Conservation (phyloP, 2,888 invertebrate species). For the Pyrgus malvae region DNA sequence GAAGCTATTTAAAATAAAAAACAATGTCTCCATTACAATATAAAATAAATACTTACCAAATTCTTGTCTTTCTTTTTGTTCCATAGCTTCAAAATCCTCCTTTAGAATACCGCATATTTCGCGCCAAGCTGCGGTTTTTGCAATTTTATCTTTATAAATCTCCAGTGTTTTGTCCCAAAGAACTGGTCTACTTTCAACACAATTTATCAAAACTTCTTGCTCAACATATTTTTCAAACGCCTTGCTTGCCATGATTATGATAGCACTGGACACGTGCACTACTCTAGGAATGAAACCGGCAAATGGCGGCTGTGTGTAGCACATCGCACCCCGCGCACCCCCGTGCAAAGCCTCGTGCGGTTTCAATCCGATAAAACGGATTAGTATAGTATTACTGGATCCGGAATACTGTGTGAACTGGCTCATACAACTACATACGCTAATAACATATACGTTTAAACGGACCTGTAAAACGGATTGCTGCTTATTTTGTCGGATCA, state of each 20-base stretch:
- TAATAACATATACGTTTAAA: too few species aligned
- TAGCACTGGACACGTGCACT: slow-evolving; percentile 29
- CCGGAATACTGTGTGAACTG: background rate
- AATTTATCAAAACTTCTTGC: slow-evolving; percentile 25
- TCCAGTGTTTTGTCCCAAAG: too few species aligned
- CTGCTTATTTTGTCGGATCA: background rate
- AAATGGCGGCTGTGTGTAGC: slow-evolving; percentile 26
- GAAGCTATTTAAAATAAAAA: slow-evolving; percentile 28
- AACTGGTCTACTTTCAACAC: slow-evolving; percentile 25
- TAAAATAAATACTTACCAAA: slow-evolving; percentile 18
- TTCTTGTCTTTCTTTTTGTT: slow-evolving; percentile 19
- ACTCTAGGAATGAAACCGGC: slow-evolving; percentile 22
- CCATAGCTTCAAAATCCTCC: slow-evolving; percentile 28
- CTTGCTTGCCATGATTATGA: slow-evolving; percentile 29
- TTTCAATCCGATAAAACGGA: slow-evolving; percentile 22
- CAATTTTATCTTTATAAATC: slow-evolving; percentile 26
- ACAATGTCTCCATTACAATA: background rate
- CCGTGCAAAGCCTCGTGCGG: slow-evolving; percentile 28
- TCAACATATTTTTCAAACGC: slow-evolving; percentile 27
- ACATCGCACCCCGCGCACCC: slow-evolving; percentile 30
- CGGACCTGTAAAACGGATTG: slow-evolving; percentile 1
- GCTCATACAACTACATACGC: too few species aligned
- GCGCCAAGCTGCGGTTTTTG: slow-evolving; percentile 9
- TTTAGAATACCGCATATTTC: slow-evolving; percentile 22
- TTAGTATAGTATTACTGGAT: slow-evolving; percentile 16